These are phyloP conservation scores for Ellobium chinense DNA, from an alignment of 2,888 invertebrate species.

Conservation along the genomic window DNA sequence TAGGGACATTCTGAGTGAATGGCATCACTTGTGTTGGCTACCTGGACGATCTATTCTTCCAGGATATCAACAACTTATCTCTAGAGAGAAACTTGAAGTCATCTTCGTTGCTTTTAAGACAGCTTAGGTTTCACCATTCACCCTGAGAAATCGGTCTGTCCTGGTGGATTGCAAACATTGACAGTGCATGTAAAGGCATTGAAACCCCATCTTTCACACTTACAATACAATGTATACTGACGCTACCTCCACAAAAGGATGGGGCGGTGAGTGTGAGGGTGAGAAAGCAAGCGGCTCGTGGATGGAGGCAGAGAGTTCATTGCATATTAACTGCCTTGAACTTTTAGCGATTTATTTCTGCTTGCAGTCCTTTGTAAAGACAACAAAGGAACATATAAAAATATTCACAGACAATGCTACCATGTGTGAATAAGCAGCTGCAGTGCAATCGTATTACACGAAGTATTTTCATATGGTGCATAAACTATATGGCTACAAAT, in stretches of 20 bases:
- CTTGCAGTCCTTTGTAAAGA: not conserved
- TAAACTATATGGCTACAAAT: too few species aligned
- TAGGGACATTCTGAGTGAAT: not conserved
- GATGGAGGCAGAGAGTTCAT: not conserved
- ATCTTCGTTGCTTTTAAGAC: not conserved
- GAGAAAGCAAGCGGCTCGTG: not conserved
- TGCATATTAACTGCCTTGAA: not conserved
- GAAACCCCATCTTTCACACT: too few species aligned
- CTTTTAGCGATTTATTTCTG: not conserved
- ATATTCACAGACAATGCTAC: not conserved
- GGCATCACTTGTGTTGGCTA: not conserved
- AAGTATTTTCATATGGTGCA: not conserved
- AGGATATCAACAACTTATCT: not conserved
- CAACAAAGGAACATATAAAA: not conserved
- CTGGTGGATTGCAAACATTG: too few species aligned
- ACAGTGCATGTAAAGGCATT: too few species aligned
- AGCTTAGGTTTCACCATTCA: not conserved
- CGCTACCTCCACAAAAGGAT: too few species aligned
- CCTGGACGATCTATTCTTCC: not conserved
- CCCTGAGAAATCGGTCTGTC: too few species aligned
- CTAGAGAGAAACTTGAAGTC: not conserved
- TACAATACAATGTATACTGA: too few species aligned
- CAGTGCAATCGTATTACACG: not conserved
- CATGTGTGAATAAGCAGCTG: not conserved
- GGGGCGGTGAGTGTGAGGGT: not conserved